Evolutionary conservation across 2,113 vertebrate species (phyloP).

Genomic region (Rhea pennata): DNA sequence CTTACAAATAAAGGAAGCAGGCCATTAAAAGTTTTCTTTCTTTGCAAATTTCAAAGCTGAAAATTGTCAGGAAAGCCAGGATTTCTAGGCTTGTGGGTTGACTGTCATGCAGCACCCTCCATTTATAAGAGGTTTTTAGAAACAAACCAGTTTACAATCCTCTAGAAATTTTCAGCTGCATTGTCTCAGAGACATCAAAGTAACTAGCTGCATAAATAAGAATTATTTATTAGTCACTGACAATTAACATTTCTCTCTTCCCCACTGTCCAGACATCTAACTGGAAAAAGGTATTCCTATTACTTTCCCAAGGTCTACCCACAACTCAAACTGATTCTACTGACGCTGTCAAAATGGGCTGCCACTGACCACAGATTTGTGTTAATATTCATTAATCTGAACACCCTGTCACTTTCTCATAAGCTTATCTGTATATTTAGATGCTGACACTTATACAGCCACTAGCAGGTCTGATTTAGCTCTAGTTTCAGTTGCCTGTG

Average conservation of each 20-base stretch:
- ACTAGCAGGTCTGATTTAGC: background rate
- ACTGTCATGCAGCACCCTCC: background rate
- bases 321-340: background rate
- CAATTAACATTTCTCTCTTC: slow-evolving; percentile 28
- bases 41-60: background rate
- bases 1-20: background rate
- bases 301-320: background rate
- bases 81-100: background rate
- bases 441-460: background rate
- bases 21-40: background rate
- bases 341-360: background rate
- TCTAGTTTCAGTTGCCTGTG: background rate
- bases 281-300: background rate
- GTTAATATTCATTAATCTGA: background rate
- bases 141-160: background rate
- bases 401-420: background rate
- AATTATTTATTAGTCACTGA: background rate
- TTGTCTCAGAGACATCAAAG: background rate
- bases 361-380: background rate
- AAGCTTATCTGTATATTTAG: background rate
- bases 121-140: background rate
- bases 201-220: background rate
- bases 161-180: background rate
- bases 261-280: background rate
- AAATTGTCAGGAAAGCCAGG: background rate